Evolutionary conservation across 2,113 vertebrate genomes (phyloP).

Genomic region (Peromyscus californicus): DNA sequence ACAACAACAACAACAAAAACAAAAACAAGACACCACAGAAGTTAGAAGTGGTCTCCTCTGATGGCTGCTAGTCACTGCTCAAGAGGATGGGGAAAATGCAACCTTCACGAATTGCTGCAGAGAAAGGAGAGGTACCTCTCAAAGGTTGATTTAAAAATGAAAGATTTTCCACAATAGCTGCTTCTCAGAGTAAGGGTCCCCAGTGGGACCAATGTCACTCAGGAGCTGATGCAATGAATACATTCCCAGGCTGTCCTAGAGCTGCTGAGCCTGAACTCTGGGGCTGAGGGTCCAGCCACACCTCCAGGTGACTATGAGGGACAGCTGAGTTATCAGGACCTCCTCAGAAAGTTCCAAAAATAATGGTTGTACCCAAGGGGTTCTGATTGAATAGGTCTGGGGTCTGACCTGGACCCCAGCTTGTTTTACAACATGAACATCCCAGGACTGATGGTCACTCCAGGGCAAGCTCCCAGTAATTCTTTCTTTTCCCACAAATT

Average conservation of each 20-base stretch:
- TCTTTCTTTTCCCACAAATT: background rate
- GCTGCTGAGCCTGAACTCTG: background rate
- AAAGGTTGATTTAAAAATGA: background rate
- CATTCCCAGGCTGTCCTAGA: background rate
- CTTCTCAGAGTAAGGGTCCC: background rate
- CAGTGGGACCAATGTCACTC: too few relatives aligned
- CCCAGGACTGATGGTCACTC: background rate
- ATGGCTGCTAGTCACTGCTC: background rate
- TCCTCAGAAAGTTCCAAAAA: conserved; percentile 2
- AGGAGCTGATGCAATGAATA: background rate
- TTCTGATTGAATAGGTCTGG: conserved; percentile 50
- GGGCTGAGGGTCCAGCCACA: background rate
- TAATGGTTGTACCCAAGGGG: background rate
- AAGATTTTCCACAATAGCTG: background rate
- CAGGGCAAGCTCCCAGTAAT: background rate
- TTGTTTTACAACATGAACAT: background rate
- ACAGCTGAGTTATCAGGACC: background rate
- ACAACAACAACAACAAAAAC: background rate
- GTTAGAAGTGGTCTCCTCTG: background rate
- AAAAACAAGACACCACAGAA: background rate
- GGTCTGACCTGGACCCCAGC: background rate
- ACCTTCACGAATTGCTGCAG: background rate
- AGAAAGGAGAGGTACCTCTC: background rate
- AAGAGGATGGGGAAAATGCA: background rate
- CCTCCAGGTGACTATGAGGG: background rate